Evolutionary conservation across 2,888 invertebrate species (phyloP).

Genomic region (Calliphora vomitoria): DNA sequence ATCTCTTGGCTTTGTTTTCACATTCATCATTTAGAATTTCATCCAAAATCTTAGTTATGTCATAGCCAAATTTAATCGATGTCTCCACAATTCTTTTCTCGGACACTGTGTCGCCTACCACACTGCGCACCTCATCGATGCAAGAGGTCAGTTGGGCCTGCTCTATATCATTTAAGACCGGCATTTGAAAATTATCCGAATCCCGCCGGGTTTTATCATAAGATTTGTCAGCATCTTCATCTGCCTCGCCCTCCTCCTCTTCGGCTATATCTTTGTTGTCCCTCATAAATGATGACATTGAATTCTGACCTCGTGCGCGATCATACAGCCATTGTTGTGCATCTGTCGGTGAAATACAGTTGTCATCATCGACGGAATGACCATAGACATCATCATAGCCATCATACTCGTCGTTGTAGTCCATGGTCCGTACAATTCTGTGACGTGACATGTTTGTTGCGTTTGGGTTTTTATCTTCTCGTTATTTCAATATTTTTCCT

Average conservation of each 20-base stretch:
- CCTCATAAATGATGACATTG: conserved; percentile 90
- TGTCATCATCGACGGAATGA: conserved; percentile 97
- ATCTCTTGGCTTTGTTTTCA: conserved; percentile 75
- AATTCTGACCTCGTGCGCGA: conserved; percentile 89
- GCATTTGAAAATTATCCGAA: conserved; percentile 85
- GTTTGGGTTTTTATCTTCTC: conserved; percentile 40
- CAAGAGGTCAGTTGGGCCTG: conserved; percentile 92
- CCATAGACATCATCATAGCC: conserved; percentile 91
- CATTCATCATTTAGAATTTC: conserved; percentile 87
- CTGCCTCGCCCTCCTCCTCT: conserved; percentile 88
- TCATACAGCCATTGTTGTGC: conserved; percentile 94
- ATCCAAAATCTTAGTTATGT: conserved; percentile 90
- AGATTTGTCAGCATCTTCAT: conserved; percentile 84
- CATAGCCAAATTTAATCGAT: conserved; percentile 89
- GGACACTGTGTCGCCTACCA: conserved; percentile 91
- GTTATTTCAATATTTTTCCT: not conserved
- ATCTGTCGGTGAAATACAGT: conserved; percentile 95
- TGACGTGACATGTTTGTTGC: conserved; percentile 92
- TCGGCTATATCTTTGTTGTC: conserved; percentile 89
- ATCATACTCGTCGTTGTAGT: conserved; percentile 95
- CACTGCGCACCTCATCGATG: conserved; percentile 91
- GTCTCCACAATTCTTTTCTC: conserved; percentile 90
- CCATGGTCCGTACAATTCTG: conserved; percentile 92
- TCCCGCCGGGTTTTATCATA: conserved; percentile 84
- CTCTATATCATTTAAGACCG: conserved; percentile 88